Base-by-base conservation (phyloP, 2,888 invertebrate genomes). In the Limulus polyphemus region DNA sequence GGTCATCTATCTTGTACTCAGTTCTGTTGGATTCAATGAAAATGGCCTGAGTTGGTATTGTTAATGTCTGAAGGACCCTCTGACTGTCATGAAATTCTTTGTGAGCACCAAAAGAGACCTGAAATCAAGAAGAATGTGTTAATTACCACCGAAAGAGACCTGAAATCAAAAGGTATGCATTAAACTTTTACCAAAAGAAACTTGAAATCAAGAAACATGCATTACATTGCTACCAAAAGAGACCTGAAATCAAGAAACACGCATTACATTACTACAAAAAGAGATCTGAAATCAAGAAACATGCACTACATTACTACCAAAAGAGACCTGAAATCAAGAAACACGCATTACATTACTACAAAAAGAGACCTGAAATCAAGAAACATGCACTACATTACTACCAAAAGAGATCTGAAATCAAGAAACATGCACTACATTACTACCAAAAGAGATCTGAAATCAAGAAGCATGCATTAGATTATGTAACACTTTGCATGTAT, bases 41-140 rank as follows among this genome's bases (percentile, higher is more conserved):
- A 46, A 71, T 85, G 54, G 83, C 82, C 70, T 84, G 83, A 2
- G 86, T 84, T 57, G 90, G 86, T 70, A 84, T 84, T 75, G 88
- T 88, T 59, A 75, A 73, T 0, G 86, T 88, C 77, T 93, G 93
- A 0, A 91, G 89, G 76, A 90, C 88, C 56, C 92, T 92, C 74
- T 91, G 88, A 1, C 91, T 91, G 76, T 94, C 93, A 32, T 91
- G 90, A 75, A 93, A 94, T 73, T 91, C 90, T 78, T 94, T 94
- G 72, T 90, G 84, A 2, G 93, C 91, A 75, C 91, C 91, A 74
- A 88, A 94, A 10, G 90, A 88, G 46, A 73, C 71, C 66, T 66
- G 47, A 11, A 57, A 50, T 32, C 32, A 2, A 54, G 7, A n/a
- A n/a, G n/a, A n/a, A n/a, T n/a, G n/a, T n/a, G n/a, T n/a, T n/a